Percentiles rank a stretch among this genome's conserved stretches.
These are phyloP conservation scores for Seriola aureovittata DNA, from an alignment of 2,113 vertebrate genomes.

Conservation along the genomic window DNA sequence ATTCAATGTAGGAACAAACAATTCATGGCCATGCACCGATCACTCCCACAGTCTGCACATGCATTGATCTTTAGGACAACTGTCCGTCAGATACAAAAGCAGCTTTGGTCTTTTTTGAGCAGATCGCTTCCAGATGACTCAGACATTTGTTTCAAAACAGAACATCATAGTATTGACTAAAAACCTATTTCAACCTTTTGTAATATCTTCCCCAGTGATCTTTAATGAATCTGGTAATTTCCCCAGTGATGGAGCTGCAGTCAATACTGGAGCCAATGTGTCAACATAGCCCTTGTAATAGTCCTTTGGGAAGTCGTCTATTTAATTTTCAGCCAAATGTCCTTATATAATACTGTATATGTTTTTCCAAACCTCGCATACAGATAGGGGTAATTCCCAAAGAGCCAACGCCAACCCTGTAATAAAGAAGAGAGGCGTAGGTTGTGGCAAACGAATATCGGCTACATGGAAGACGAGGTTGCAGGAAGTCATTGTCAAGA, in stretches of 20 bases:
- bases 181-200: background rate
- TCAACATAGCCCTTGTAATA: background rate
- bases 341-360: background rate
- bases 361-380: background rate
- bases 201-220: background rate
- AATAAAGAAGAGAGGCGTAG: background rate
- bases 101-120: background rate
- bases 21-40: background rate
- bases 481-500: background rate
- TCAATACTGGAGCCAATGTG: background rate
- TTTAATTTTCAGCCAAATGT: background rate
- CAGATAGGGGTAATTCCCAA: background rate
- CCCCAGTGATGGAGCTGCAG: background rate
- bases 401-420: background rate
- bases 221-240: conserved; percentile 9
- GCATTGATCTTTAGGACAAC: background rate
- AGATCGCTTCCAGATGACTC: background rate
- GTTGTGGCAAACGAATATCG: background rate
- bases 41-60: too few relatives aligned
- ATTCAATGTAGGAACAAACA: background rate
- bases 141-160: background rate
- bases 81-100: background rate
- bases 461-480: background rate
- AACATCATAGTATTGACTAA: background rate
- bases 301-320: background rate